Base-by-base conservation (phyloP, 2,888 invertebrate species). In the Carabus problematicus region DNA sequence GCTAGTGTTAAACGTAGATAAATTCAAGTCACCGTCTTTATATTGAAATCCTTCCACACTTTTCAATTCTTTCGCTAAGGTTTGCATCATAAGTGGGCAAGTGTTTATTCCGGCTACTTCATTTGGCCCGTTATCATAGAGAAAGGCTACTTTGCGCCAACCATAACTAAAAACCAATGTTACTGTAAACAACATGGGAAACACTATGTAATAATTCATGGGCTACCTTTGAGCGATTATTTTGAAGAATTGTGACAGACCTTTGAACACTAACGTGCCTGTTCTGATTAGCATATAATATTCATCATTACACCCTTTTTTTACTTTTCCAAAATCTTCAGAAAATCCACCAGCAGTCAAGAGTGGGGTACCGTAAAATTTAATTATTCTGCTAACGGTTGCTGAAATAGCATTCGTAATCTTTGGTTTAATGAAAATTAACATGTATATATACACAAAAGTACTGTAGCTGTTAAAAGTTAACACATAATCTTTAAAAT, bases 281-380 rank as follows among this genome's bases (percentile, higher is more conserved):
- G 91, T 85, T 66, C 93, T 86, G 3, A 92, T 85, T 42, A 92
- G 83, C 88, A 93, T 90, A 77, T 90, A 92, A 79, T 89, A 94
- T 79, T 95, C 94, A 73, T 92, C 87, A 0, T 84, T 81, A 75
- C 90, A 91, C 1, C 83, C 82, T 1, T 85, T 88, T 79, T 94
- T 94, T 14, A 86, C 84, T 63, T 85, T 83, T 39, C 89, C 89
- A 78, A 94, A 95, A 80, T 94, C 94, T 75, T 86, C 89, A 0
- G 91, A 90, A 70, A 93, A 88, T 0, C 92, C 95, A 0, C 93
- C 94, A 0, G 92, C 91, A 0, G 94, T 92, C 62, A 95, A 84
- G 11, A 94, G 80, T 0, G 95, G 94, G 0, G 88, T 88, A 8
- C 89, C 90, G 12, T 92, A 85, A 79, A 91, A 93, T 80, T 93